A percentile compares a stretch with the other conserved stretches of the same genome.
Conservation (phyloP, 2,888 invertebrate genomes). For the Ganaspis brasiliensis region DNA sequence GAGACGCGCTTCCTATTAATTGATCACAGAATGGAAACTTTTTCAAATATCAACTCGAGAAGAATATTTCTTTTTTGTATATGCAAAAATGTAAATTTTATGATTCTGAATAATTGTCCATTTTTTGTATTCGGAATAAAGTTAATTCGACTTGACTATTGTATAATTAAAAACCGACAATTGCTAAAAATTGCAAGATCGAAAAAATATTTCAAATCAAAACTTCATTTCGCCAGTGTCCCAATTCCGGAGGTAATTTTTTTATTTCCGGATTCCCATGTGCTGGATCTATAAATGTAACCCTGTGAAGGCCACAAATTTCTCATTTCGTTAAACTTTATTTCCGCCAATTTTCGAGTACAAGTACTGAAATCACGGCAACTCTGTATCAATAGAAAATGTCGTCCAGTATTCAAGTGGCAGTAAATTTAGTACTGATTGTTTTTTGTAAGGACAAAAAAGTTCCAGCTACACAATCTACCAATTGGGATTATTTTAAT, state of each 20-base stretch:
- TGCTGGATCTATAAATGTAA: background rate
- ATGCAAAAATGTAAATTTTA: too few relatives aligned
- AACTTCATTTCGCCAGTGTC: background rate
- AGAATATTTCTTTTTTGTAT: background rate
- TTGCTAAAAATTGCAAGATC: too few relatives aligned
- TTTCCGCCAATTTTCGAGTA: background rate
- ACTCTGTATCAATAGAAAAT: background rate
- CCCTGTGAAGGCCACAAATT: background rate
- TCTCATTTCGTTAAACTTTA: background rate
- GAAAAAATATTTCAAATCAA: too few relatives aligned
- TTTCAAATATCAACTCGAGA: background rate
- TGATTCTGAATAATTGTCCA: conserved; percentile 4
- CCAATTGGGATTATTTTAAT: too few relatives aligned
- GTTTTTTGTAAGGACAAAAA: too few relatives aligned
- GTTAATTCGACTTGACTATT: background rate
- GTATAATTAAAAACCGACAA: too few relatives aligned
- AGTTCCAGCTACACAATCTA: too few relatives aligned
- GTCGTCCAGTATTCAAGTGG: too few relatives aligned
- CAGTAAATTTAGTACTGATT: too few relatives aligned
- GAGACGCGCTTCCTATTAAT: background rate
- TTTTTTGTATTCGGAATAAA: too few relatives aligned
- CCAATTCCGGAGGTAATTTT: background rate
- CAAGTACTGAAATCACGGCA: background rate
- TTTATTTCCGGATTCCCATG: conserved; percentile 1
- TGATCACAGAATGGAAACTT: conserved; percentile 14